phyloP scores from a whole-genome alignment of 2,888 invertebrate species.

The Mimumesa dahlbomi region DNA sequence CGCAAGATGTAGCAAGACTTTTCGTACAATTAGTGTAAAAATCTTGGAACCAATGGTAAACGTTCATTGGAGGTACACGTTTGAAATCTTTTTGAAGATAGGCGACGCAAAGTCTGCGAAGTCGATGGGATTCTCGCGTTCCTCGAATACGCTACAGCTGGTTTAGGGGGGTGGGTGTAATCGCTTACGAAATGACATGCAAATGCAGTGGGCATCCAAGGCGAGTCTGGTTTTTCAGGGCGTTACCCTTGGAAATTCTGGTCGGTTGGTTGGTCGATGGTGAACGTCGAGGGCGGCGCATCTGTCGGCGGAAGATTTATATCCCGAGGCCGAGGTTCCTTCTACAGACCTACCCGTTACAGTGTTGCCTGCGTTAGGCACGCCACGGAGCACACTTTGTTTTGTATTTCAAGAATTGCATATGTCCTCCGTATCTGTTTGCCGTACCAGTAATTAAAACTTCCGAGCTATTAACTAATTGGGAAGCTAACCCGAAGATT shows the following conservation, averaged over 20 bases:
- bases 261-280: conserved; percentile 76
- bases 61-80: no score
- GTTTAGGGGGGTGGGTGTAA: conserved; percentile 51
- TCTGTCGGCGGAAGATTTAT: conserved; percentile 79
- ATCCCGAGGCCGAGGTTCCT: conserved; percentile 68
- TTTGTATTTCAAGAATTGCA: conserved; percentile 36
- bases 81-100: neutral
- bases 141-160: conserved; percentile 3
- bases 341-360: conserved; percentile 56
- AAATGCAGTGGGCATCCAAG: conserved; percentile 67
- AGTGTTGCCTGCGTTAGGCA: conserved; percentile 49
- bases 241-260: conserved; percentile 76
- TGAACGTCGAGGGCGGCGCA: conserved; percentile 76
- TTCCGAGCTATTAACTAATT: neutral
- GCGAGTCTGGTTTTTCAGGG: conserved; percentile 72
- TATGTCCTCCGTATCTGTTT: neutral
- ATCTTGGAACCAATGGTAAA: no score
- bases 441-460: conserved; percentile 7
- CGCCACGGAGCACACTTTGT: conserved; percentile 51
- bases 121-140: conserved; percentile 12
- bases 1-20: no score
- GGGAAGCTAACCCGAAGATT: no score
- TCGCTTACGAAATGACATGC: conserved; percentile 72
- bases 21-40: no score
- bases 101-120: conserved; percentile 1